Evolutionary conservation across 2,888 invertebrate species (phyloP).

Genomic region (Cyaniris semiargus): DNA sequence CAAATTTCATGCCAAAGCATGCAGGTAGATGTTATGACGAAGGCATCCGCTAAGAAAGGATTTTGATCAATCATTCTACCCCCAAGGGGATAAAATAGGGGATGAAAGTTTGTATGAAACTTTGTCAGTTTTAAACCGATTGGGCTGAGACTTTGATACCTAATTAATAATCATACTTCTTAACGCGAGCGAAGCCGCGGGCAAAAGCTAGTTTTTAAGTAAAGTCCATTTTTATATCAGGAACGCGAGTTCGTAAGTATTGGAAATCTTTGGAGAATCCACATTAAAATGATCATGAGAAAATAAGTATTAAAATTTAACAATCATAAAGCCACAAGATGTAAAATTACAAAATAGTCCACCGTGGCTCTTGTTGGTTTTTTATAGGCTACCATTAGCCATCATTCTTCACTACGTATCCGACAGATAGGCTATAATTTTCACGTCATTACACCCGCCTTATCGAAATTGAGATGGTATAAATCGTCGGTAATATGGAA

Average conservation of each 20-base stretch:
- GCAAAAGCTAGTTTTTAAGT: too few relatives aligned
- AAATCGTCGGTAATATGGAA: slow-evolving; percentile 29
- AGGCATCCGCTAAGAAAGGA: too few relatives aligned
- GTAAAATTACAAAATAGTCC: slow-evolving; percentile 33
- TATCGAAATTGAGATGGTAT: slow-evolving; percentile 35
- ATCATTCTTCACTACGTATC: slow-evolving; percentile 39
- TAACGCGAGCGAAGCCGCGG: too few relatives aligned
- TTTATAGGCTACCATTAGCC: slow-evolving; percentile 43
- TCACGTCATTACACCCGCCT: slow-evolving; percentile 39
- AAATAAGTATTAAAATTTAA: background rate
- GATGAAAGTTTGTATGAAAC: too few relatives aligned
- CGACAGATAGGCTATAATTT: slow-evolving; percentile 42
- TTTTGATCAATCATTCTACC: too few relatives aligned
- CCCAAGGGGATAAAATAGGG: too few relatives aligned
- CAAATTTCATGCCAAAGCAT: too few relatives aligned
- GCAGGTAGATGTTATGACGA: too few relatives aligned
- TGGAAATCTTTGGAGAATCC: background rate
- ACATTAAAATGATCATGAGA: background rate
- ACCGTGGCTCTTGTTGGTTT: slow-evolving; percentile 40
- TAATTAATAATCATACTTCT: too few relatives aligned
- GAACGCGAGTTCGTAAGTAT: background rate
- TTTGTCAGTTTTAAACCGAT: too few relatives aligned
- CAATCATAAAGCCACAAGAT: background rate
- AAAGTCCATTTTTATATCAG: background rate
- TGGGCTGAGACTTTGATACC: too few relatives aligned